phyloP scores from a whole-genome alignment of 2,797 vertebrate genomes.

The Apogon hyalosoma region DNA sequence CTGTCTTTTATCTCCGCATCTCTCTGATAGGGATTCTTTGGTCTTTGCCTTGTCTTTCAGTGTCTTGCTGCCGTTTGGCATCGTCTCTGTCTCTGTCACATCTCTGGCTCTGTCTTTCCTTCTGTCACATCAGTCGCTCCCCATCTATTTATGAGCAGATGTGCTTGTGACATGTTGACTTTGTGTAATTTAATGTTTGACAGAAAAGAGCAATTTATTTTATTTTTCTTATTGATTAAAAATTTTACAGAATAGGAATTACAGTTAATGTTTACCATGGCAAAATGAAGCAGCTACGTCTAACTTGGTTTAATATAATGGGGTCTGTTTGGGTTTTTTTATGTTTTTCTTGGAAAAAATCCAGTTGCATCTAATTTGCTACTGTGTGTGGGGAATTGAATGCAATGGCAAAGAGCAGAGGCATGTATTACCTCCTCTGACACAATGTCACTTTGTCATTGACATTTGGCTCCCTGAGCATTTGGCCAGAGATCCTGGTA shows the following conservation, averaged over 20 bases:
- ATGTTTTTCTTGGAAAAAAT: slow-evolving; percentile 4
- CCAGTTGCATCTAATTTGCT: slow-evolving; percentile 22
- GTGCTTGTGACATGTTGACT: not conserved
- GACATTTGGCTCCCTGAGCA: slow-evolving; percentile 43
- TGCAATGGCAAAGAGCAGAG: slow-evolving; percentile 12
- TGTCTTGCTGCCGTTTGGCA: slow-evolving; percentile 32
- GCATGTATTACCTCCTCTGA: slow-evolving; percentile 30
- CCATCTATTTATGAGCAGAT: not conserved
- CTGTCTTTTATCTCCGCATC: slow-evolving; percentile 44
- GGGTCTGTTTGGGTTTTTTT: not conserved
- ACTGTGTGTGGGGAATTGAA: slow-evolving; percentile 12
- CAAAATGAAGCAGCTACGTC: slow-evolving; percentile 1
- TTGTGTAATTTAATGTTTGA: slow-evolving; percentile 10
- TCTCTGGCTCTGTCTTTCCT: slow-evolving; percentile 8
- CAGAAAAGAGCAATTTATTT: not conserved
- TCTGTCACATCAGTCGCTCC: slow-evolving; percentile 19
- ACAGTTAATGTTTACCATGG: not conserved
- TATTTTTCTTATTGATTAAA: slow-evolving; percentile 7
- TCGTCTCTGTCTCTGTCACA: slow-evolving; percentile 18
- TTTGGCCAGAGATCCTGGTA: slow-evolving; percentile 45
- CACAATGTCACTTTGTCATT: slow-evolving; percentile 9
- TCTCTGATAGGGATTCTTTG: slow-evolving; percentile 50
- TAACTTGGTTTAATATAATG: not conserved
- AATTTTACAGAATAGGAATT: not conserved
- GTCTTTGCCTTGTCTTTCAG: slow-evolving; percentile 42